phyloP scores from a whole-genome alignment of 1,140 invertebrate genomes.

The Holcopasites calliopsidis region DNA sequence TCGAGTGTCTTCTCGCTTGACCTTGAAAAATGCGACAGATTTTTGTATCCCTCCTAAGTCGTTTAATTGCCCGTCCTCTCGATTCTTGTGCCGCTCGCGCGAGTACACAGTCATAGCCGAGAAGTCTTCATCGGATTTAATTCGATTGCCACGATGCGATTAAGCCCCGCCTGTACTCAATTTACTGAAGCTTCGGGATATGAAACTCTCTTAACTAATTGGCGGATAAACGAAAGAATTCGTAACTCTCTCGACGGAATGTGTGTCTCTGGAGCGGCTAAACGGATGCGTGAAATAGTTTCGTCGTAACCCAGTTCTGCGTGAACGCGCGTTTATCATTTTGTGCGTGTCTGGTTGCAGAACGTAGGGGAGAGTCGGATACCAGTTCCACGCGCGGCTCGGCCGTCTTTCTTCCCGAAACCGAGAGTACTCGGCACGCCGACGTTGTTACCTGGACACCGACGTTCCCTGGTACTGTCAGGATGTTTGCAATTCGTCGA shows the following conservation, averaged over 20 bases:
- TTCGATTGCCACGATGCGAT: conserved; percentile 12
- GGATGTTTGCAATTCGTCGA: conserved; percentile 60
- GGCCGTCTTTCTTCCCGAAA: conserved; percentile 74
- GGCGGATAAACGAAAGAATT: conserved; percentile 30
- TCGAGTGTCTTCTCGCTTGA: conserved; percentile 25
- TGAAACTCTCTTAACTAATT: conserved; percentile 8
- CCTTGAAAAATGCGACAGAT: conserved; percentile 35
- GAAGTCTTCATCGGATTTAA: conserved; percentile 10
- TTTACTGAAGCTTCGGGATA: conserved; percentile 14
- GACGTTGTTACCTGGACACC: conserved; percentile 55
- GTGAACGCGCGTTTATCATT: neutral
- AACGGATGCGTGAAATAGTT: conserved; percentile 10
- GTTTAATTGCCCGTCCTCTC: too few relatives aligned
- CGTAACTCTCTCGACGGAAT: neutral
- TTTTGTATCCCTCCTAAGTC: too few relatives aligned
- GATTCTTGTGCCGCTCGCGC: neutral
- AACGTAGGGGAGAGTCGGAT: conserved; percentile 74
- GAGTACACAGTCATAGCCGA: neutral
- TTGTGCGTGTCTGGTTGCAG: conserved; percentile 56
- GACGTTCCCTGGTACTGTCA: conserved; percentile 56
- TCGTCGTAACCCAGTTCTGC: neutral
- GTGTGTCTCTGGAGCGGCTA: neutral
- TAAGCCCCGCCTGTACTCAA: conserved; percentile 11
- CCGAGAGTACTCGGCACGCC: conserved; percentile 60
- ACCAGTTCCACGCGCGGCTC: conserved; percentile 68